phyloP scores from a whole-genome alignment of 1,140 invertebrate genomes.

The Tyrophagus putrescentiae region DNA sequence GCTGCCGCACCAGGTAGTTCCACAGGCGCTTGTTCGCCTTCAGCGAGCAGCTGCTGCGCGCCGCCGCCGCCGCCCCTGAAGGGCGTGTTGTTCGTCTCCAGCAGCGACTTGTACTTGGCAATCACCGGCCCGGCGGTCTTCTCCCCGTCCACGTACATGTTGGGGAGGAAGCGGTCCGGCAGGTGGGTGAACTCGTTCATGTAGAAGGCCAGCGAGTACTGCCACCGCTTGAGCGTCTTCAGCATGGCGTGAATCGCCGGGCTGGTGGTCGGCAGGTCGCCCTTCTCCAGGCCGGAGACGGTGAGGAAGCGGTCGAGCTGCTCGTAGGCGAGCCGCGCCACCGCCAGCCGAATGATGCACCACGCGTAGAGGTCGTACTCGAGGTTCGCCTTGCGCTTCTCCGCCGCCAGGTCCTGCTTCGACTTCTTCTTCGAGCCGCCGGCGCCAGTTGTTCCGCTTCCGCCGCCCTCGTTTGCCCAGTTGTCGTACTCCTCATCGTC shows the following conservation, averaged over 20 bases:
- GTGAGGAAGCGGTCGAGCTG: slow-evolving; percentile 63
- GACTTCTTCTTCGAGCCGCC: slow-evolving; percentile 19
- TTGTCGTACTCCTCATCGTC: slow-evolving; percentile 39
- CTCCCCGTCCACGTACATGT: slow-evolving; percentile 54
- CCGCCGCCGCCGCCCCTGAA: slow-evolving; percentile 45
- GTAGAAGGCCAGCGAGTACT: slow-evolving; percentile 57
- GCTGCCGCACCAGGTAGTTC: slow-evolving; percentile 82
- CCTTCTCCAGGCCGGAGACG: slow-evolving; percentile 73
- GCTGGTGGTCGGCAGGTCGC: slow-evolving; percentile 83
- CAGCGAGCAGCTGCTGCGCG: too few relatives aligned
- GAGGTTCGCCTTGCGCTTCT: slow-evolving; percentile 42
- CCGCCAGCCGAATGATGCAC: slow-evolving; percentile 75
- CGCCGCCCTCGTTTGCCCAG: not conserved
- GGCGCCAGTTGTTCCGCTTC: too few relatives aligned
- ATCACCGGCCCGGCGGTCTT: slow-evolving; percentile 55
- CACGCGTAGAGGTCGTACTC: slow-evolving; percentile 87
- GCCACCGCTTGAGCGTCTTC: slow-evolving; percentile 71
- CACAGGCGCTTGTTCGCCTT: slow-evolving; percentile 73
- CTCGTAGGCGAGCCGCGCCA: slow-evolving; percentile 61
- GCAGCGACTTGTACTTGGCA: slow-evolving; percentile 75
- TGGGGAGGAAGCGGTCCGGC: slow-evolving; percentile 54
- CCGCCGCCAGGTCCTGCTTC: slow-evolving; percentile 60
- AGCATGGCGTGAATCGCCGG: slow-evolving; percentile 79
- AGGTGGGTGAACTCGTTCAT: slow-evolving; percentile 57
- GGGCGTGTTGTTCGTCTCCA: slow-evolving; percentile 87